These are phyloP conservation scores for Diarsia brunnea DNA, from an alignment of 2,888 invertebrate species.

Conservation along the genomic window DNA sequence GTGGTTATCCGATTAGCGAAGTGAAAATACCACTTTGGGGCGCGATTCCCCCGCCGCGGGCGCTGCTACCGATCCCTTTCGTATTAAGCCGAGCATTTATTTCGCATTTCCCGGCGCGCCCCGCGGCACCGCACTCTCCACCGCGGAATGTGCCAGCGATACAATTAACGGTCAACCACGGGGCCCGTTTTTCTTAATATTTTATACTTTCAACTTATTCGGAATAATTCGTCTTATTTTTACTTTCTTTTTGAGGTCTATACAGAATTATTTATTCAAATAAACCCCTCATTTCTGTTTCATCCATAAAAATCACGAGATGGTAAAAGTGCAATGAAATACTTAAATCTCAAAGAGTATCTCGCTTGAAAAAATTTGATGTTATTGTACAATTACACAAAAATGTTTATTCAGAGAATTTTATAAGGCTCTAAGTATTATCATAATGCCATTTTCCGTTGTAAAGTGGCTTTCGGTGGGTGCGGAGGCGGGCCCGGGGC, in stretches of 20 bases:
- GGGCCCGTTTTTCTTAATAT: constrained; percentile 72
- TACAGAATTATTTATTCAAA: neutral
- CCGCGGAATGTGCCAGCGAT: constrained; percentile 79
- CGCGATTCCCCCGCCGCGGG: constrained; percentile 88
- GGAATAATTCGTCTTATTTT: neutral
- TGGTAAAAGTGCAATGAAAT: constrained; percentile 69
- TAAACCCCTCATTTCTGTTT: constrained; percentile 13
- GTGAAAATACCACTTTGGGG: constrained; percentile 92
- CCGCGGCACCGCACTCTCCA: constrained; percentile 78
- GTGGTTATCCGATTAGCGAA: constrained; percentile 92
- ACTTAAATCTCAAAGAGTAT: constrained; percentile 65
- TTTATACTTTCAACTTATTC: constrained; percentile 4
- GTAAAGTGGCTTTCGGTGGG: constrained; percentile 89
- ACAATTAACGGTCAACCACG: constrained; percentile 85
- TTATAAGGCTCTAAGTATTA: constrained; percentile 89
- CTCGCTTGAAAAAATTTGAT: constrained; percentile 72
- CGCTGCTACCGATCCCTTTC: constrained; percentile 87
- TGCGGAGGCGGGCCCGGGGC: constrained; percentile 79
- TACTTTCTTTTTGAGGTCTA: neutral
- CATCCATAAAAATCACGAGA: constrained; percentile 34
- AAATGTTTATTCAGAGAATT: constrained; percentile 89
- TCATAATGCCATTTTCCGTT: constrained; percentile 90
- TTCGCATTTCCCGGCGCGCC: constrained; percentile 88
- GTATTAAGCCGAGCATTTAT: constrained; percentile 90
- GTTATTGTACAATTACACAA: constrained; percentile 86